Conservation (phyloP, 2,888 invertebrate genomes). For the Meloe dianella region DNA sequence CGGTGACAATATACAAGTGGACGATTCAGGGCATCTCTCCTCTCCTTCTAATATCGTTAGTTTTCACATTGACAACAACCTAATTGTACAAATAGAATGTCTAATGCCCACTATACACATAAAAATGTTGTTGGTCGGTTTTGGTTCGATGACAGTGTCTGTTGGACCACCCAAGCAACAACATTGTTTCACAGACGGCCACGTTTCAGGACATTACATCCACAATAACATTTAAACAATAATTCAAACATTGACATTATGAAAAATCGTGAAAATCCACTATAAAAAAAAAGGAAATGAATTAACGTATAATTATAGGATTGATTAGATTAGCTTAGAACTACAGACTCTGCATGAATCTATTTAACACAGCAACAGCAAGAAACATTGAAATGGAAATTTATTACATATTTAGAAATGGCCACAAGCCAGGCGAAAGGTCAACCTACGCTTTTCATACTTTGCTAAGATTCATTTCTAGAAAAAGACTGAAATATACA, state of each 20-base stretch:
- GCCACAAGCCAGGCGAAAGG: slow-evolving; percentile 5
- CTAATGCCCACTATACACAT: slow-evolving; percentile 13
- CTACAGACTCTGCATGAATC: background rate
- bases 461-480: background rate
- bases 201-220: slow-evolving; percentile 13
- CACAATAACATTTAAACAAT: background rate
- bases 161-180: slow-evolving; percentile 15
- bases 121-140: slow-evolving; percentile 3
- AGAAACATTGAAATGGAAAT: background rate
- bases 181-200: slow-evolving; percentile 7
- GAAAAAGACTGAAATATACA: background rate
- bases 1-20: slow-evolving; percentile 6
- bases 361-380: background rate
- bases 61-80: slow-evolving; percentile 10
- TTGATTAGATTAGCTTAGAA: slow-evolving; percentile 30
- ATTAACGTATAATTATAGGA: slow-evolving; percentile 43
- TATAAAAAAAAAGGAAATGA: background rate
- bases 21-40: background rate
- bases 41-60: slow-evolving; percentile 7
- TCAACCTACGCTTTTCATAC: background rate
- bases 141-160: slow-evolving; percentile 13
- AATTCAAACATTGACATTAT: slow-evolving; percentile 5
- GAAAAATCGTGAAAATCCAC: background rate
- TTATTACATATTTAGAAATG: background rate
- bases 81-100: slow-evolving; percentile 15